phyloP scores from a whole-genome alignment of 2,797 vertebrate genomes.

The Paratrypauchen microcephalus region DNA sequence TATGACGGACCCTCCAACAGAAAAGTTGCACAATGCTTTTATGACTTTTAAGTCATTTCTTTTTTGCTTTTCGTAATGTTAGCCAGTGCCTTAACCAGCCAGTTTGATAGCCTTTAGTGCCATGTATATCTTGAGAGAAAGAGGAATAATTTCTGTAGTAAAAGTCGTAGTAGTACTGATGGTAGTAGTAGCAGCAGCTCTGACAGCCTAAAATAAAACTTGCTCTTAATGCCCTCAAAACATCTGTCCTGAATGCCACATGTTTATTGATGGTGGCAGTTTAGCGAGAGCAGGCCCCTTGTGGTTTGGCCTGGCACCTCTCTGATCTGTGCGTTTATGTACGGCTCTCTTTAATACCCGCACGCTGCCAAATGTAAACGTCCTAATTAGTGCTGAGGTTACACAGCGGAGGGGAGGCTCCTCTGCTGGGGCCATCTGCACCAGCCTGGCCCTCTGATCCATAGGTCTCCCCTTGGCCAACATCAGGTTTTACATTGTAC shows the following conservation, averaged over 20 bases:
- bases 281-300: conserved; percentile 15
- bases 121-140: neutral
- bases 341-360: conserved; percentile 39
- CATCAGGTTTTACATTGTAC: conserved; percentile 48
- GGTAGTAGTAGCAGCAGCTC: neutral
- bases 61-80: too few species aligned
- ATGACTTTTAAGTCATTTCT: too few species aligned
- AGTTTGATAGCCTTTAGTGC: too few species aligned
- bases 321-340: conserved; percentile 39
- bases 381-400: conserved; percentile 56
- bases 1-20: too few species aligned
- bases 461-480: conserved; percentile 53
- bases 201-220: conserved; percentile 2
- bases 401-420: conserved; percentile 43
- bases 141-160: neutral
- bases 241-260: neutral
- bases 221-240: neutral
- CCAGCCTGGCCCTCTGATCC: conserved; percentile 41
- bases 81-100: too few species aligned
- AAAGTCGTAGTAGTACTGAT: neutral
- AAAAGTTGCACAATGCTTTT: too few species aligned
- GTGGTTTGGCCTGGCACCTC: conserved; percentile 18
- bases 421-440: conserved; percentile 55
- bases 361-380: conserved; percentile 47
- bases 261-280: conserved; percentile 4